Conservation (phyloP, 1,140 invertebrate genomes). For the Drosophila prosaltans region DNA sequence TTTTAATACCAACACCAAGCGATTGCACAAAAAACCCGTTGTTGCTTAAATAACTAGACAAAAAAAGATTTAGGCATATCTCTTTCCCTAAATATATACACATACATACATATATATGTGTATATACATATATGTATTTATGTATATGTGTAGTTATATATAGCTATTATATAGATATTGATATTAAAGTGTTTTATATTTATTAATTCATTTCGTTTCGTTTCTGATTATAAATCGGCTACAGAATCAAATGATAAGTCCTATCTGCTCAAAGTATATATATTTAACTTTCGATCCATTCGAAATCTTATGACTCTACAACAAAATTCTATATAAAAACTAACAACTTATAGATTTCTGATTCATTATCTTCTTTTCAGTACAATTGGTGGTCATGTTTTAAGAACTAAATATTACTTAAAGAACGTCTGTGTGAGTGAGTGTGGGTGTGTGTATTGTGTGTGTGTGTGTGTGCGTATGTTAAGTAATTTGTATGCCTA, state of each 20-base stretch:
- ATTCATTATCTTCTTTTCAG: conserved; percentile 37
- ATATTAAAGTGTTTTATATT: neutral
- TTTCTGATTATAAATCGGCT: conserved; percentile 3
- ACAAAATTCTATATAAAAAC: conserved; percentile 12
- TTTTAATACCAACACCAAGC: conserved; percentile 79
- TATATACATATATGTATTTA: neutral
- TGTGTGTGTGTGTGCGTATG: neutral
- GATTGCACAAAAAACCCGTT: conserved; percentile 83
- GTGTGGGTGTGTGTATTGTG: neutral
- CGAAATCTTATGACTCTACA: conserved; percentile 9
- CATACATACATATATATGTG: conserved; percentile 13
- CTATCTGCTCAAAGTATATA: conserved; percentile 4
- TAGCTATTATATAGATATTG: neutral
- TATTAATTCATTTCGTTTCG: conserved; percentile 29
- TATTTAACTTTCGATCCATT: conserved; percentile 10
- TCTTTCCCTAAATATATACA: neutral
- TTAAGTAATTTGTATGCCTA: conserved; percentile 27
- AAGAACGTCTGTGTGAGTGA: conserved; percentile 9
- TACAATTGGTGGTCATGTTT: conserved; percentile 47
- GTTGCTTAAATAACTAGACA: conserved; percentile 71
- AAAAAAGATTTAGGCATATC: conserved; percentile 50
- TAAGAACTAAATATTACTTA: conserved; percentile 24
- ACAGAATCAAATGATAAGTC: conserved; percentile 10
- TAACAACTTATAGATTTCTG: conserved; percentile 7
- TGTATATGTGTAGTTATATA: neutral